A percentile compares a stretch with the other conserved stretches of the same genome.
Evolutionary conservation across 2,113 vertebrate genomes (phyloP).

Genomic region (Chionodraco myersi): DNA sequence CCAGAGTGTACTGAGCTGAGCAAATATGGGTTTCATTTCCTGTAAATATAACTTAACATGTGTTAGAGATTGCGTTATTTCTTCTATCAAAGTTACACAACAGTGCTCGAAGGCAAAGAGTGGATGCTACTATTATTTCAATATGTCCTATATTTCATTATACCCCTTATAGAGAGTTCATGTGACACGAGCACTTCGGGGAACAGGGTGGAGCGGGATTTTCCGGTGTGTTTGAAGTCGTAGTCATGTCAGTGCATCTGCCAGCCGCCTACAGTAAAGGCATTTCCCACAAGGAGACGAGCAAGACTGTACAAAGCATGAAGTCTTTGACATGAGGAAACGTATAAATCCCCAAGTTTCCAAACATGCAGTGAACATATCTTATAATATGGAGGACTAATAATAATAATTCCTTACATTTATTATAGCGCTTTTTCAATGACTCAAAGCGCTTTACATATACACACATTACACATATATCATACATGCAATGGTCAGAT

Average conservation of each 20-base stretch:
- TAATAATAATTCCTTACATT: no score
- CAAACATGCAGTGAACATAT: not conserved
- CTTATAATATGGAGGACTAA: not conserved
- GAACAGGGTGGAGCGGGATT: conserved; percentile 15
- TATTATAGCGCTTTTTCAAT: no score
- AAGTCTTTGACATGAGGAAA: conserved; percentile 8
- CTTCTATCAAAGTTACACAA: not conserved
- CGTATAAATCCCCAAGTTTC: not conserved
- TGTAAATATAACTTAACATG: not conserved
- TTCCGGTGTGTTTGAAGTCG: conserved; percentile 51
- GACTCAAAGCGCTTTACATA: no score
- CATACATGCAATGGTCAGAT: no score
- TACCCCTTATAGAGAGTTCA: conserved; percentile 8
- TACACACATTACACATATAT: no score
- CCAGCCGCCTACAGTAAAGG: conserved; percentile 29
- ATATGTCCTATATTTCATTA: conserved; percentile 20
- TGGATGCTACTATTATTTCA: conserved; percentile 3
- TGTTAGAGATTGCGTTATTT: not conserved
- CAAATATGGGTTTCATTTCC: not conserved
- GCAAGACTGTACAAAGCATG: conserved; percentile 2
- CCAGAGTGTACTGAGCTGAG: not conserved
- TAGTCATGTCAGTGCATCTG: conserved; percentile 23
- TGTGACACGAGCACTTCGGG: conserved; percentile 20
- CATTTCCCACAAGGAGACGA: not conserved
- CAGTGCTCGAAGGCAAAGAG: not conserved